Evolutionary conservation across 2,113 vertebrate species (phyloP), one percentile per base, ranked within the genome.

Genomic region (Edolisoma coerulescens): DNA sequence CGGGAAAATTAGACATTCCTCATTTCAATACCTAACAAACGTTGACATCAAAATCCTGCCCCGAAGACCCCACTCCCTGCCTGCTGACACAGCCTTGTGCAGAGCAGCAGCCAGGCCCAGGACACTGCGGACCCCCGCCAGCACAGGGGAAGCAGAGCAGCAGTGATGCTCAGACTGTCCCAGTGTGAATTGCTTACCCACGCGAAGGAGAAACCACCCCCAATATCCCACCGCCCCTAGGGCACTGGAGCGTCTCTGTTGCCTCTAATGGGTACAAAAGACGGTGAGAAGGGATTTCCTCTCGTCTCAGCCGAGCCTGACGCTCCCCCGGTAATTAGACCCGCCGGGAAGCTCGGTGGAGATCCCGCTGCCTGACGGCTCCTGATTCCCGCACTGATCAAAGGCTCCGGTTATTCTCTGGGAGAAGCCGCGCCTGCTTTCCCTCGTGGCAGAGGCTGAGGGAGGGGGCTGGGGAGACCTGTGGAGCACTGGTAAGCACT

Each of bases 1-100:
- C 1, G 1, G 53, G 88, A 82, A 94, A 96, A 96, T 92, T 37
- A 93, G 80, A 68, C 22, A 3, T 89, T 84, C 57, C 64, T 77
- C 84, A 75, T 83, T 97, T 87, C 92, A 96, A 61, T 32, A 93
- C 85, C 71, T 96, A 94, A 96, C 91, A 54, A 95, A 80, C 45
- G 67, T 17, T 93, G 96, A 92, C 95, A 96, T 56, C 28, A 87
- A 90, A 94, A 93, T 84, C 82, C 68, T 21, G 3, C 93, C 82
- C 70, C 0, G 1, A 69, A 76, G 47, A 47, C 53, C 56, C 52
- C 19, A 9, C 35, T 74, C 53, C 54, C 69, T 84, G 41, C 33
- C 74, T 2, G 3, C 39, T 1, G 7, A 63, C 7, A 9, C 45
- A 41, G 79, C 23, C 53, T 1, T 0, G 23, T 54, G 33, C 2